phyloP scores from a whole-genome alignment of 2,113 vertebrate species.

The Grammomys dolichurus region DNA sequence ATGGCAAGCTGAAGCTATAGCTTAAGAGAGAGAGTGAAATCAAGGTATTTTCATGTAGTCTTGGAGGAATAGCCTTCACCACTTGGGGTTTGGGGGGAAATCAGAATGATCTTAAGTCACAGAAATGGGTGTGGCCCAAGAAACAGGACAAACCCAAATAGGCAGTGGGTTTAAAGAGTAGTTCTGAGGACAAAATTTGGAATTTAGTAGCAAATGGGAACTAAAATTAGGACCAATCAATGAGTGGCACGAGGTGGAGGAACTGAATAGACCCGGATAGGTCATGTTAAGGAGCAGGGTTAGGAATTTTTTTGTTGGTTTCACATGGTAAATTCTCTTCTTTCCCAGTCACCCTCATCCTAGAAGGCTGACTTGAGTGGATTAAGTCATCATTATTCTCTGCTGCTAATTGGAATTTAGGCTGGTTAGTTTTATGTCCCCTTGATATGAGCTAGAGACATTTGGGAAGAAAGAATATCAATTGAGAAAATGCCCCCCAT shows the following conservation, averaged over 20 bases:
- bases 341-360: not conserved
- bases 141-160: not conserved
- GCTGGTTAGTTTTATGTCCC: not conserved
- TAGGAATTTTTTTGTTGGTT: not conserved
- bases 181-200: not conserved
- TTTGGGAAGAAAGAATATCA: not conserved
- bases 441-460: not conserved
- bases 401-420: not conserved
- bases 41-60: not conserved
- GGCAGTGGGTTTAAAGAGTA: not conserved
- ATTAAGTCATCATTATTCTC: not conserved
- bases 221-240: not conserved
- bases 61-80: not conserved
- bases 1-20: not conserved
- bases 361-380: not conserved
- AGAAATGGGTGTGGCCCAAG: not conserved
- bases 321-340: not conserved
- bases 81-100: not conserved
- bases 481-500: not conserved
- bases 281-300: not conserved
- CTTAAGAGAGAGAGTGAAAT: not conserved
- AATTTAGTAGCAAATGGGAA: slow-evolving; percentile 12
- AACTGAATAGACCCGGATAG: not conserved
- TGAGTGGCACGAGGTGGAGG: not conserved
- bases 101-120: not conserved